These are phyloP conservation scores for Acrocephalus scirpaceus DNA, from an alignment of 2,797 vertebrate genomes.

Conservation along the genomic window DNA sequence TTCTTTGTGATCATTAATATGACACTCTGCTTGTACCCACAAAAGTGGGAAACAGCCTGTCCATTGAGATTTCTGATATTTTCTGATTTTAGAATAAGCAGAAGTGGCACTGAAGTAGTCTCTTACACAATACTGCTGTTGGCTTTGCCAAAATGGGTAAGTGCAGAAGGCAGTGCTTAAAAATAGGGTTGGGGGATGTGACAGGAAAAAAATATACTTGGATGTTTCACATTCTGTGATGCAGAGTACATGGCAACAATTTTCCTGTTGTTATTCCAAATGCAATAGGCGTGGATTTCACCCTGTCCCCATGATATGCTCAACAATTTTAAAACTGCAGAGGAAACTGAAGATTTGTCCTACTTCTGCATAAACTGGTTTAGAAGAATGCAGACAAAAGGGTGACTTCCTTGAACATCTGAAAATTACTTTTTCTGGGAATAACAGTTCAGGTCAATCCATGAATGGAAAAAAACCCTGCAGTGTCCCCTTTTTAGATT, in stretches of 20 bases:
- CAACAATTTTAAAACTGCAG: not conserved
- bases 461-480: not conserved
- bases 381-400: not conserved
- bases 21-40: not conserved
- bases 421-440: not conserved
- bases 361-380: not conserved
- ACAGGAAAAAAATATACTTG: not conserved
- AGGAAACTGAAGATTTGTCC: not conserved
- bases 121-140: not conserved
- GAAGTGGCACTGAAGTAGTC: not conserved
- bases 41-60: not conserved
- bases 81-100: not conserved
- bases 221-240: constrained; percentile 7
- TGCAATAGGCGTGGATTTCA: not conserved
- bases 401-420: not conserved
- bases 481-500: not conserved
- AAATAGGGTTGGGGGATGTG: constrained; percentile 13
- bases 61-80: not conserved
- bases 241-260: not conserved
- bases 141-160: constrained; percentile 1
- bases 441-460: not conserved
- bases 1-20: not conserved
- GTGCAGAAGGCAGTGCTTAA: constrained; percentile 30
- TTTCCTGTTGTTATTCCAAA: constrained; percentile 18
- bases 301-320: not conserved